phyloP scores from a whole-genome alignment of 2,113 vertebrate genomes.

The Lepisosteus oculatus region DNA sequence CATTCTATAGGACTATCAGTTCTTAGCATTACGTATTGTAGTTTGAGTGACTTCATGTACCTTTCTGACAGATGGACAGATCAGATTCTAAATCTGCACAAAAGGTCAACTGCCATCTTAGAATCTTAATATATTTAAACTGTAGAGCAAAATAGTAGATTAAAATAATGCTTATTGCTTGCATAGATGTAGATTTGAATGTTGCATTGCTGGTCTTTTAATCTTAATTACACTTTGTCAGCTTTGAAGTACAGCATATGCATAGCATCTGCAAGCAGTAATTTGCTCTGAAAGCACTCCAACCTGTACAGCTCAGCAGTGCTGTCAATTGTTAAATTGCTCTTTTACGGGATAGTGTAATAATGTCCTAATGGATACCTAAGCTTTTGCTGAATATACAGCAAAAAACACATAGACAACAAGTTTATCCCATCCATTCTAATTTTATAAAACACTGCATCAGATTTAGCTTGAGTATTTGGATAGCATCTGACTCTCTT shows the following conservation, averaged over 20 bases:
- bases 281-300: conserved; percentile 59
- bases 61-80: no score
- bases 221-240: conserved; percentile 57
- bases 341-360: conserved; percentile 55
- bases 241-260: conserved; percentile 51
- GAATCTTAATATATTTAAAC: no score
- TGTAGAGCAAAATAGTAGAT: no score
- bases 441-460: conserved; percentile 9
- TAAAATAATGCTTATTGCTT: no score
- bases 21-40: no score
- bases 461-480: not conserved
- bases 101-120: no score
- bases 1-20: no score
- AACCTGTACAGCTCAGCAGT: conserved; percentile 61
- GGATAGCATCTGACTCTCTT: no score
- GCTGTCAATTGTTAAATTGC: conserved; percentile 54
- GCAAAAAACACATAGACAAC: conserved; percentile 15
- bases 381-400: conserved; percentile 54
- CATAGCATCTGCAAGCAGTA: conserved; percentile 30
- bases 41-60: no score
- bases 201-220: conserved; percentile 37
- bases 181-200: conserved; percentile 15
- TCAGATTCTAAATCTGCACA: no score
- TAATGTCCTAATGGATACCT: conserved; percentile 58
- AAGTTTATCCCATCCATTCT: not conserved